Base-by-base conservation (phyloP, 1,140 invertebrate genomes). In the Trissolcus basalis region DNA sequence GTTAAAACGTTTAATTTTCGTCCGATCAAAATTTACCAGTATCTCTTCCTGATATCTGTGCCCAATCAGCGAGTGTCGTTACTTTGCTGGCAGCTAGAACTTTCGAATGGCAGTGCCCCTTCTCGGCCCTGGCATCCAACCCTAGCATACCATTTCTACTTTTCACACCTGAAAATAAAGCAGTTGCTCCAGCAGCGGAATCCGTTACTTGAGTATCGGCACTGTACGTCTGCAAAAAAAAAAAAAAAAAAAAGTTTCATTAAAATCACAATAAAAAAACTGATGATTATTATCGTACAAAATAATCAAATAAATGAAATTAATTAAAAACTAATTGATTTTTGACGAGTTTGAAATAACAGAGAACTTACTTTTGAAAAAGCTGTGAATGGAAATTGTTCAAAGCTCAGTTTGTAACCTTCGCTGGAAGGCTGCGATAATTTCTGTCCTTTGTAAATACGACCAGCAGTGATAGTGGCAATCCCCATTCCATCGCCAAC, bases 401-500 rank as follows among this genome's bases (percentile, higher is more conserved):
- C 91, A 64, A 90, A 92, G 3, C 77, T 77, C 1, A 92, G 83
- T 67, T 87, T 81, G 4, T 85, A 85, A 51, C 91, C 90, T 67
- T 93, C 91, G 0, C 91, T 84, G 0, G 91, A 91, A 13, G 64
- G 82, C 12, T 82, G 78, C 1, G 89, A 85, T 16, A 87, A 79
- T 27, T 83, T 74, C 71, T 93, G 91, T 36, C 90, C 90, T 65
- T 91, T 89, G 60, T 85, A 90, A 45, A 91, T 91, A 50, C 93
- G 80, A 0, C 90, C 90, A 0, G 93, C 90, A 1, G 92, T 92
- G 27, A 93, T 83, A 0, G 92, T 93, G 0, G 91, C 86, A 3
- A 93, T 79, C 12, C 93, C 92, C 93, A 94, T 93, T 0, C 93
- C 93, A 79, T 94, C 93, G 0, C 93, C 93, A 39, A 94, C 84